phyloP scores from a whole-genome alignment of 2,797 vertebrate species.

The Sebastiscus albofasciatus region DNA sequence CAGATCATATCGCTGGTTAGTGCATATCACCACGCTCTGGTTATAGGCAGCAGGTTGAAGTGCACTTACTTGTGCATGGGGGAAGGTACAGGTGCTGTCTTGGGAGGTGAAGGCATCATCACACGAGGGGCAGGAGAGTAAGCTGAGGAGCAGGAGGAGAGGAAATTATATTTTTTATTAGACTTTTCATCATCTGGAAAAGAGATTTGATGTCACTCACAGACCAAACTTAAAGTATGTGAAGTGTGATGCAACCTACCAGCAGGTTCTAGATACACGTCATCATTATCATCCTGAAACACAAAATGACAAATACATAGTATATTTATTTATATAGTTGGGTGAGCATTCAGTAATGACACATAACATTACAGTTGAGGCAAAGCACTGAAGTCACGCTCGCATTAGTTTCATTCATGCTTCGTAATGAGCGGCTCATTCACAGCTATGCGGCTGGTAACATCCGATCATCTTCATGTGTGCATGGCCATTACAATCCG shows the following conservation, averaged over 20 bases:
- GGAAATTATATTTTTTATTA: not conserved
- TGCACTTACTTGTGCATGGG: constrained; percentile 63
- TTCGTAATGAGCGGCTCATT: not conserved
- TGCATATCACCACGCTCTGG: not conserved
- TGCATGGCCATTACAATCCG: not conserved
- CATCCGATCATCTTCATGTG: not conserved
- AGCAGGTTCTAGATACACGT: constrained; percentile 80
- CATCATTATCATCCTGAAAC: constrained; percentile 74
- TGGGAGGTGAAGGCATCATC: constrained; percentile 41
- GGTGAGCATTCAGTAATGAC: not conserved
- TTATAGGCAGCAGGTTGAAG: not conserved
- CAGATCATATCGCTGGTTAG: not conserved
- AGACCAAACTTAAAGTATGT: not conserved
- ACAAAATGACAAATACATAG: constrained; percentile 14
- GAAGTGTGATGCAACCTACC: constrained; percentile 56
- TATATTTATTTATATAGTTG: not conserved
- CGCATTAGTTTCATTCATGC: not conserved
- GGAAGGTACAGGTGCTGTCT: not conserved
- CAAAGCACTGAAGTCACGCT: not conserved
- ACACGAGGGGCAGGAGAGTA: constrained; percentile 43
- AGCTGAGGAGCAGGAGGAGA: constrained; percentile 47
- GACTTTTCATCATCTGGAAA: not conserved
- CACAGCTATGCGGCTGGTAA: not conserved
- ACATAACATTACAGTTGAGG: not conserved
- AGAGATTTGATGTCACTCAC: not conserved